phyloP scores from a whole-genome alignment of 2,113 vertebrate species.

The Centropus unirufus region DNA sequence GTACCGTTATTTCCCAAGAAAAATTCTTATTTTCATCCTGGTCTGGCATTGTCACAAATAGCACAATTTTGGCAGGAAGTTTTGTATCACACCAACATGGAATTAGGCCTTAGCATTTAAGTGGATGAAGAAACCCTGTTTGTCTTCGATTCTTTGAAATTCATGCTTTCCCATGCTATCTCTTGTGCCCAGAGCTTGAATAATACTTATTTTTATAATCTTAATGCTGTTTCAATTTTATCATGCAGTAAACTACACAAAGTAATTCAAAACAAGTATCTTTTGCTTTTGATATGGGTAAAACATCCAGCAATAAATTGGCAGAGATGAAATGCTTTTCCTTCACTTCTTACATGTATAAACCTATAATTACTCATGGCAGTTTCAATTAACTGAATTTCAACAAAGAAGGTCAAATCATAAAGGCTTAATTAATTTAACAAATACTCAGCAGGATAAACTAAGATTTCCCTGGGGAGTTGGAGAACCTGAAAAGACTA shows the following conservation, averaged over 20 bases:
- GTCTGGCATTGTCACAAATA: background rate
- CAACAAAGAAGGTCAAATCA: slow-evolving; percentile 16
- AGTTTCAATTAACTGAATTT: slow-evolving; percentile 25
- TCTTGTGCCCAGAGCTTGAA: background rate
- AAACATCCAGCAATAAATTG: background rate
- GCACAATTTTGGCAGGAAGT: background rate
- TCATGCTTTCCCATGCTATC: background rate
- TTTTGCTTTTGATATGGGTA: background rate
- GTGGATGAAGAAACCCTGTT: background rate
- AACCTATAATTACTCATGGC: slow-evolving; percentile 25
- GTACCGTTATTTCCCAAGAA: background rate
- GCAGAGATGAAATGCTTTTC: background rate
- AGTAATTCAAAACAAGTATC: background rate
- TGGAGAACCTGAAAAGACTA: background rate
- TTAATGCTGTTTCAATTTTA: background rate
- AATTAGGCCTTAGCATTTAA: background rate
- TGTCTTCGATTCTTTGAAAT: background rate
- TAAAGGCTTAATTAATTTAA: slow-evolving; percentile 34
- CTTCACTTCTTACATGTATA: background rate
- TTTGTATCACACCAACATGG: background rate
- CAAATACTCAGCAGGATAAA: slow-evolving; percentile 35
- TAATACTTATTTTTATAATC: background rate
- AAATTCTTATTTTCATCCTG: background rate
- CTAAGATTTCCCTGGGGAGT: background rate
- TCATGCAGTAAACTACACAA: background rate